phyloP scores from a whole-genome alignment of 2,888 invertebrate genomes.

The Suillia variegata region DNA sequence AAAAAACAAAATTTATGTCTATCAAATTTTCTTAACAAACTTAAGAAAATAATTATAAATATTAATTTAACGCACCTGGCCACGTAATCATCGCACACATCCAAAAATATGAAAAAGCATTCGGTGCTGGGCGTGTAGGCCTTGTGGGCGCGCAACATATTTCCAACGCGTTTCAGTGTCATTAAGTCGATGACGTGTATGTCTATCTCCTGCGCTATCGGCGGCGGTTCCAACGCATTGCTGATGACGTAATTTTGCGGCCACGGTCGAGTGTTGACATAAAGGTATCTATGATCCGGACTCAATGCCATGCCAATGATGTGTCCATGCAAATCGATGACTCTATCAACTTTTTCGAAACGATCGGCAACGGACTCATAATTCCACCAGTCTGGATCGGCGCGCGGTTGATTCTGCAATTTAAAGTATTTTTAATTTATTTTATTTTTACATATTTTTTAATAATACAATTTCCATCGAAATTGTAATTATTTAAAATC shows the following conservation, averaged over 20 bases:
- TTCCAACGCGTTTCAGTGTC: conserved; percentile 76
- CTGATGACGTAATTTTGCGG: conserved; percentile 75
- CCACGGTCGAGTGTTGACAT: conserved; percentile 85
- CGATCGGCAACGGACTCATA: conserved; percentile 71
- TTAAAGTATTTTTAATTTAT: no score
- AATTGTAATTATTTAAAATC: conserved; percentile 1
- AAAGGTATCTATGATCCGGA: conserved; percentile 81
- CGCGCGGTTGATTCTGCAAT: conserved; percentile 58
- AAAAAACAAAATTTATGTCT: background rate
- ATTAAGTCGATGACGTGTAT: conserved; percentile 84
- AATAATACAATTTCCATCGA: background rate
- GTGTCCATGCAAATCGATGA: conserved; percentile 83
- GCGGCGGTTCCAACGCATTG: conserved; percentile 79
- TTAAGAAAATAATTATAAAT: no score
- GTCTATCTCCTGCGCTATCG: conserved; percentile 85
- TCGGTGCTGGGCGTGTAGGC: conserved; percentile 84
- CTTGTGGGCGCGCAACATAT: conserved; percentile 78
- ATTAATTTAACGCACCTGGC: conserved; percentile 68
- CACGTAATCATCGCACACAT: conserved; percentile 81
- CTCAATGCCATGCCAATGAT: conserved; percentile 87
- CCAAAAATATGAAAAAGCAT: conserved; percentile 85
- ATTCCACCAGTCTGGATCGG: conserved; percentile 72
- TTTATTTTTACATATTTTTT: background rate
- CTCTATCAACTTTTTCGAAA: conserved; percentile 77
- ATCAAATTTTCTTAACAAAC: background rate